Base-by-base conservation (phyloP, 1,140 invertebrate genomes). In the Zaprionus tsacasi region DNA sequence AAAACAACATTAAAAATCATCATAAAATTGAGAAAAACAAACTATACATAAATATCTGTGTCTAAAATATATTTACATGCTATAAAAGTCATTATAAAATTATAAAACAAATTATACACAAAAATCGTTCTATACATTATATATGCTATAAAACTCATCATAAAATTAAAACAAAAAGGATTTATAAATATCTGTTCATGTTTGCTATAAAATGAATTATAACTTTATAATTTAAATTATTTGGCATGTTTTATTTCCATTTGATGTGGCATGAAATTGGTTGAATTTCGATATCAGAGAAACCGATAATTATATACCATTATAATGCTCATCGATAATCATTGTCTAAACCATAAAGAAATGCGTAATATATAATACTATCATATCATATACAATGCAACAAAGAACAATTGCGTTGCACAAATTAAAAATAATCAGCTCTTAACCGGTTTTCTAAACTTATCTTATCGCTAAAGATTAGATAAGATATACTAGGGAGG, bases 221-320 rank as follows among this genome's bases (percentile, higher is more conserved):
- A n/a, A n/a, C 3, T n/a, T n/a, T 40, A 40, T n/a, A n/a, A 43
- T 6, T n/a, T 43, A 13, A 43, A 1, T n/a, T 0, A 43, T 15
- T 43, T 6, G 40, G 40, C 40, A 45, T 45, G 40, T 45, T 45
- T 45, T 45, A 45, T 15, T 15, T 45, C n/a, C 40, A 43, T 43
- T 43, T 6, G 3, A 45, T 45, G 7, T 45, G 40, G 40, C 40
- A 45, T 45, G n/a, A 45, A 45, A 45, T 45, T 45, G 40, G n/a
- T 45, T 15, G 40, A 30, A 30, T 30, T 30, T 30, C n/a, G 21
- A 45, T 8, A 45, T 45, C 7, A 3, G n/a, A 3, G n/a, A 8
- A 8, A 45, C 6, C 3, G 27, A 30, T 30, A 30, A 5, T 21
- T 21, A 21, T 30, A 45, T 15, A 2, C n/a, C n/a, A 10, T 45